Conservation (phyloP, 2,888 invertebrate species). For the Byasa hedistus region DNA sequence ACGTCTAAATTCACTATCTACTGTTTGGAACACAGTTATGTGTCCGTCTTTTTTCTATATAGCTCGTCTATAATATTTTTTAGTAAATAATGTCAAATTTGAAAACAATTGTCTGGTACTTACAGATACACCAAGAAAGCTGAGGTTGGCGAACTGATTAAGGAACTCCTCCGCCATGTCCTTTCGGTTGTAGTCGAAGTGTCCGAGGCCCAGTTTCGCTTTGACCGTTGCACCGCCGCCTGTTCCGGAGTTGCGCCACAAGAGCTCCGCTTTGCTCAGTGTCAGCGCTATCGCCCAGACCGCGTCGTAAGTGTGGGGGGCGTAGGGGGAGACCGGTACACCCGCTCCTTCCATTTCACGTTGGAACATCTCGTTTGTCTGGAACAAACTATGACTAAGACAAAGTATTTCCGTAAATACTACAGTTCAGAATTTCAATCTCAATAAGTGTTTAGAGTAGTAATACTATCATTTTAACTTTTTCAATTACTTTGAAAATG, state of each 20-base stretch:
- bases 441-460: too few species aligned
- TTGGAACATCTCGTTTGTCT: constrained; percentile 84
- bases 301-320: constrained; percentile 92
- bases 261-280: constrained; percentile 82
- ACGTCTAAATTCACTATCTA: too few species aligned
- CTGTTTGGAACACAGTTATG: too few species aligned
- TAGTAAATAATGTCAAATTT: too few species aligned
- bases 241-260: constrained; percentile 68
- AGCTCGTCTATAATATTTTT: too few species aligned
- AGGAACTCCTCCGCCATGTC: constrained; percentile 87
- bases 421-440: too few species aligned
- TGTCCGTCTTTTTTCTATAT: too few species aligned
- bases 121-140: constrained; percentile 93
- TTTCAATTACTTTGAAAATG: too few species aligned
- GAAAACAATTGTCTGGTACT: too few species aligned
- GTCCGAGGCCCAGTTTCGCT: constrained; percentile 65
- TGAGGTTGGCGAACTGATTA: constrained; percentile 84
- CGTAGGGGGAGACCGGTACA: constrained; percentile 82
- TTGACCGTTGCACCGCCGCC: constrained; percentile 44
- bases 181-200: constrained; percentile 86
- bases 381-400: constrained; percentile 33
- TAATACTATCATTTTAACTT: too few species aligned
- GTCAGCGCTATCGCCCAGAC: constrained; percentile 94
- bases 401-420: too few species aligned
- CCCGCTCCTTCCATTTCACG: constrained; percentile 78